phyloP scores from a whole-genome alignment of 2,113 vertebrate species.

The Hemibagrus wyckioides region DNA sequence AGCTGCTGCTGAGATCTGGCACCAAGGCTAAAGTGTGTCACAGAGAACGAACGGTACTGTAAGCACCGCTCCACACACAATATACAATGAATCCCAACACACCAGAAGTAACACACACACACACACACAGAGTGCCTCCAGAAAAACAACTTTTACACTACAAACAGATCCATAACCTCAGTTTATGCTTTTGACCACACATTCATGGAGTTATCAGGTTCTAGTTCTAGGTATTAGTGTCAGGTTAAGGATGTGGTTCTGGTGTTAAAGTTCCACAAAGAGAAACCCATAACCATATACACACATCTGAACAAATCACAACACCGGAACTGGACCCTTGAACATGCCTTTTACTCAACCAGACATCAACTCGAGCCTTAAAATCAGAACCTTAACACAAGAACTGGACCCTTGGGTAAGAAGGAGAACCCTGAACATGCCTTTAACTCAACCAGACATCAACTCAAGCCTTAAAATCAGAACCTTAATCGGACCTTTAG shows the following conservation, averaged over 20 bases:
- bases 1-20: constrained; percentile 39
- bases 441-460: neutral
- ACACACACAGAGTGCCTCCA: neutral
- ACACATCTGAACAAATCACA: neutral
- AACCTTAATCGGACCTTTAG: too few relatives aligned
- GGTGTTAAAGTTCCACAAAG: neutral
- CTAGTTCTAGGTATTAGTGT: too few relatives aligned
- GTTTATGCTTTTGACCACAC: neutral
- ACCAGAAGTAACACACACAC: neutral
- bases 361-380: neutral
- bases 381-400: neutral
- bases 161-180: neutral
- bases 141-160: neutral
- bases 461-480: neutral
- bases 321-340: neutral
- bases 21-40: constrained; percentile 28
- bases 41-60: neutral
- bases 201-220: neutral
- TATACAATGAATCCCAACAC: neutral
- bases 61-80: neutral
- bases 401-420: too few relatives aligned
- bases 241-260: neutral
- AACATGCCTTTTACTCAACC: neutral
- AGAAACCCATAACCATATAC: neutral
- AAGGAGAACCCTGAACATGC: neutral